Conservation (phyloP, 1,140 invertebrate species). For the Homarus americanus region DNA sequence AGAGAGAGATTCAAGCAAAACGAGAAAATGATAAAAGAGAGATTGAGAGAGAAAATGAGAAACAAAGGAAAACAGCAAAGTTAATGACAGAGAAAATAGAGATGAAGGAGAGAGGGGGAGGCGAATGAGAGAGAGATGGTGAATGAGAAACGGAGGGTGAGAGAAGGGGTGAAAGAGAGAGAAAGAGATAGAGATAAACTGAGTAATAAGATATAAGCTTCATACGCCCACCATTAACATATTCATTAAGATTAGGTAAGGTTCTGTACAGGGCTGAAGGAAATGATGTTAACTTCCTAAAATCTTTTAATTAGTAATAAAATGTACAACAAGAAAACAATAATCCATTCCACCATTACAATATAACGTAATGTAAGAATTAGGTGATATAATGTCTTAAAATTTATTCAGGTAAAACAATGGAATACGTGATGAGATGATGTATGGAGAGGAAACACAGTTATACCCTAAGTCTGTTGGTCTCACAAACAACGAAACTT, state of each 20-base stretch:
- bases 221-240: not conserved
- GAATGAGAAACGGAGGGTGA: no score
- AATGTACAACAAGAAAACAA: not conserved
- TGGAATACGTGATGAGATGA: not conserved
- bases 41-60: no score
- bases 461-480: no score
- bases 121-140: not conserved
- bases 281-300: not conserved
- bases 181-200: no score
- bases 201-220: not conserved
- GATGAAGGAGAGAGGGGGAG: conserved; percentile 3
- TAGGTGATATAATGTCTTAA: not conserved
- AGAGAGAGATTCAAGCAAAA: not conserved
- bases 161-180: no score
- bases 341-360: not conserved
- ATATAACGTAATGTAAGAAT: not conserved
- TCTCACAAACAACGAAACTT: no score
- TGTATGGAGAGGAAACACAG: not conserved
- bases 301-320: not conserved
- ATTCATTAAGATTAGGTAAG: not conserved
- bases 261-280: not conserved
- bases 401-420: not conserved
- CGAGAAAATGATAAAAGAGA: not conserved
- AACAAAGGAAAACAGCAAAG: not conserved
- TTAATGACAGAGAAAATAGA: not conserved